These are phyloP conservation scores for Mellivora capensis DNA, from an alignment of 2,113 vertebrate species.

Conservation along the genomic window DNA sequence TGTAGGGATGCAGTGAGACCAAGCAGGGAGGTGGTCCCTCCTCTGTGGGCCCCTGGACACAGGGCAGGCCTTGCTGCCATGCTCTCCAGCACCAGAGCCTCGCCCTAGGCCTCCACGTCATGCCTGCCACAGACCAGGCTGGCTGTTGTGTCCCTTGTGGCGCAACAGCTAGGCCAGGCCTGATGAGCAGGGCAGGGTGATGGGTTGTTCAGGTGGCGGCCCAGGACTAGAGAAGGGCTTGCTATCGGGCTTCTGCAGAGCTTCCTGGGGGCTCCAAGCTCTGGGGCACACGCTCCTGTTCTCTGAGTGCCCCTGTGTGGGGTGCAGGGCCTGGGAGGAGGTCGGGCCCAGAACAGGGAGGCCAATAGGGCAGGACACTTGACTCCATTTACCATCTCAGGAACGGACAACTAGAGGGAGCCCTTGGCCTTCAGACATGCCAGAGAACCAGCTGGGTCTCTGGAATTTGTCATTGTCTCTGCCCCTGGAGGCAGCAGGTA, in stretches of 20 bases:
- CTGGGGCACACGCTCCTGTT: accelerated
- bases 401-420: accelerated
- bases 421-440: too few species aligned
- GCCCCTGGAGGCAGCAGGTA: accelerated
- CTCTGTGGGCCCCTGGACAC: too few species aligned
- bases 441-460: accelerated
- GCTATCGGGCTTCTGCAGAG: accelerated
- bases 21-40: background rate
- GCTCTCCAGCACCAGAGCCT: background rate
- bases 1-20: accelerated
- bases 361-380: accelerated
- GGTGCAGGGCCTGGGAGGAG: too few species aligned
- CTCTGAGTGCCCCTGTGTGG: accelerated
- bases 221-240: background rate
- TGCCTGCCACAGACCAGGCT: accelerated
- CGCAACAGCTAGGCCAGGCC: accelerated
- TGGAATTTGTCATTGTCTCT: accelerated
- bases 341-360: accelerated
- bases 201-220: background rate
- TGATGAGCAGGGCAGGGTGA: background rate
- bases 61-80: background rate
- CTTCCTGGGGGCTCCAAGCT: too few species aligned
- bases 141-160: background rate
- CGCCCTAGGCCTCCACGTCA: accelerated
- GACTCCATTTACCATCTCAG: accelerated